Conservation (phyloP, 2,113 vertebrate species). For the Edolisoma coerulescens region DNA sequence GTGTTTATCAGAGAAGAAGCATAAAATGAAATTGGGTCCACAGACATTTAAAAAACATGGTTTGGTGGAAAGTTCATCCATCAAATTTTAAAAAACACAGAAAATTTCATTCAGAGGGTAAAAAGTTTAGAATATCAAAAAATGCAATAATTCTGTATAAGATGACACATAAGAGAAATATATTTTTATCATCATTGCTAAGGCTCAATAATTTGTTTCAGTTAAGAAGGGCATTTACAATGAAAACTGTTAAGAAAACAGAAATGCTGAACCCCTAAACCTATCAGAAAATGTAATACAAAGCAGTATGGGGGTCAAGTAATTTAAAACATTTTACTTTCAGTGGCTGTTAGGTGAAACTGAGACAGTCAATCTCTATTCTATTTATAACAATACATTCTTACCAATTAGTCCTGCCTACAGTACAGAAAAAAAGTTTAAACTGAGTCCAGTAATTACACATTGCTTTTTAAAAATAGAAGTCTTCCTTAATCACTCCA, state of each 20-base stretch:
- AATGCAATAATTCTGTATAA: slow-evolving; percentile 7
- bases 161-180: background rate
- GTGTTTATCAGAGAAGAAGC: background rate
- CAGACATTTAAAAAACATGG: background rate
- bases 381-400: background rate
- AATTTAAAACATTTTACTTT: slow-evolving; percentile 11
- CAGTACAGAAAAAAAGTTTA: background rate
- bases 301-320: background rate
- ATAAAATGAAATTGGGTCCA: background rate
- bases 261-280: background rate
- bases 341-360: background rate
- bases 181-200: background rate
- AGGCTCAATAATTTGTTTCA: background rate
- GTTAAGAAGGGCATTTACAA: background rate
- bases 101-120: background rate
- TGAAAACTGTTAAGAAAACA: background rate
- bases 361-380: background rate
- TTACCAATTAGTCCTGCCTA: background rate
- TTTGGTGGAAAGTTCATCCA: background rate
- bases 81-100: background rate
- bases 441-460: background rate
- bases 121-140: slow-evolving; percentile 1
- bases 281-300: background rate
- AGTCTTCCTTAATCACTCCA: background rate
- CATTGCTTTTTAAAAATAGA: background rate